Conservation (phyloP, 2,888 invertebrate genomes). For the Pycnomerus fuliginosus region DNA sequence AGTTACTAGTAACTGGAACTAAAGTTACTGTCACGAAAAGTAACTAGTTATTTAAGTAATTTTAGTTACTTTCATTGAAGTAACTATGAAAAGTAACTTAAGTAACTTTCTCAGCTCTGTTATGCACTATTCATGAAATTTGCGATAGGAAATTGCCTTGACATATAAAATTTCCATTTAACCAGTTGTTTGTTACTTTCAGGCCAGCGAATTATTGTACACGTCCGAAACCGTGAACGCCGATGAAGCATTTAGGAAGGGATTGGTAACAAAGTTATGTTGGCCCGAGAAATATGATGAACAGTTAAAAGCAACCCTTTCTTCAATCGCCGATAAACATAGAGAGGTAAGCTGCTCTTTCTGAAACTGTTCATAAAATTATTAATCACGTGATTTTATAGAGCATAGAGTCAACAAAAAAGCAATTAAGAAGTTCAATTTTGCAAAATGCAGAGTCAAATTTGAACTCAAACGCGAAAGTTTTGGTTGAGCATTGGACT, state of each 20-base stretch:
- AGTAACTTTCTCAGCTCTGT: too few species aligned
- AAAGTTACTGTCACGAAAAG: too few species aligned
- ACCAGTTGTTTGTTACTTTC: too few species aligned
- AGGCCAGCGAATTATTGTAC: constrained; percentile 71
- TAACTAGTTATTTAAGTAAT: too few species aligned
- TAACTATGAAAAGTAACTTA: too few species aligned
- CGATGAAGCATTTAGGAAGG: constrained; percentile 72
- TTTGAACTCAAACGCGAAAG: constrained; percentile 66
- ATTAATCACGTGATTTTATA: constrained; percentile 49
- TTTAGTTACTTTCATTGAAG: too few species aligned
- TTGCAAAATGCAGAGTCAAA: constrained; percentile 59
- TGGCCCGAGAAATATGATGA: constrained; percentile 77
- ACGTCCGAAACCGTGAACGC: constrained; percentile 76
- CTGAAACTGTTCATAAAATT: constrained; percentile 51
- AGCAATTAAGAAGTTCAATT: constrained; percentile 60
- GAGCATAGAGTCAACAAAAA: constrained; percentile 65
- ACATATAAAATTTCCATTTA: constrained; percentile 1
- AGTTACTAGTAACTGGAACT: too few species aligned
- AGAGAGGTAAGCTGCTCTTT: constrained; percentile 62
- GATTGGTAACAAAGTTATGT: constrained; percentile 77
- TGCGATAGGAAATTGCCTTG: neutral
- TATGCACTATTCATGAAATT: too few species aligned
- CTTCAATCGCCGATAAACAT: constrained; percentile 71
- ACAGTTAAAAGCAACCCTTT: constrained; percentile 69
- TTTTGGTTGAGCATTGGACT: constrained; percentile 73